These are phyloP conservation scores for Athene noctua DNA, from an alignment of 2,113 vertebrate species.

Conservation along the genomic window DNA sequence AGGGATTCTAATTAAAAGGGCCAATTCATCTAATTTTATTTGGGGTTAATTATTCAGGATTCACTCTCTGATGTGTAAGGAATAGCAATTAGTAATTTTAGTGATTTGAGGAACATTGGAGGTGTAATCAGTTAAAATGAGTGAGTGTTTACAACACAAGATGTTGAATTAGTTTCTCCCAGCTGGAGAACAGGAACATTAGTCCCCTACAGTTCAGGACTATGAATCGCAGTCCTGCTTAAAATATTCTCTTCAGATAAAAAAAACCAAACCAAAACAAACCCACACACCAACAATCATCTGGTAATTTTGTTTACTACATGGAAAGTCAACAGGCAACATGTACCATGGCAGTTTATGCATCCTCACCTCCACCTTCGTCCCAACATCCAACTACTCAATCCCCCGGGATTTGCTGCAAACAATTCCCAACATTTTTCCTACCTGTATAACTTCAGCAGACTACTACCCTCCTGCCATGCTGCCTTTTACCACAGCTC, in stretches of 20 bases:
- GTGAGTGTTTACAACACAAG: conserved; percentile 84
- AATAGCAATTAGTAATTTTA: conserved; percentile 96
- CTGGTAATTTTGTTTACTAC: conserved; percentile 47
- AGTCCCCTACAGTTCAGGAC: conserved; percentile 72
- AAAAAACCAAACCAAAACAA: neutral
- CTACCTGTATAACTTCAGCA: neutral
- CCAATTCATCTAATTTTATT: conserved; percentile 94
- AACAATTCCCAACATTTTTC: neutral
- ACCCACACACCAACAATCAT: conserved; percentile 30
- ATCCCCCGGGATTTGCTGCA: neutral
- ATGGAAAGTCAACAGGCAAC: neutral
- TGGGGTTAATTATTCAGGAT: conserved; percentile 93
- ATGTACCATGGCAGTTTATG: neutral
- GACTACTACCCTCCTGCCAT: neutral
- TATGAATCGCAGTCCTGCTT: conserved; percentile 60
- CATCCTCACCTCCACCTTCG: neutral
- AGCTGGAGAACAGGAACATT: conserved; percentile 78
- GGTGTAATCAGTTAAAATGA: conserved; percentile 91
- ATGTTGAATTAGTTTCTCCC: conserved; percentile 80
- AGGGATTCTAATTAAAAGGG: conserved; percentile 91
- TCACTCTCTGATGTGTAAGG: conserved; percentile 88
- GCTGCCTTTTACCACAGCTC: neutral
- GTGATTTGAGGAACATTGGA: conserved; percentile 89
- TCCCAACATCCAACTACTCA: neutral
- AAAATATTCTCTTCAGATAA: conserved; percentile 66